Evolutionary conservation across 2,113 vertebrate genomes (phyloP).

Genomic region (Motacilla alba): DNA sequence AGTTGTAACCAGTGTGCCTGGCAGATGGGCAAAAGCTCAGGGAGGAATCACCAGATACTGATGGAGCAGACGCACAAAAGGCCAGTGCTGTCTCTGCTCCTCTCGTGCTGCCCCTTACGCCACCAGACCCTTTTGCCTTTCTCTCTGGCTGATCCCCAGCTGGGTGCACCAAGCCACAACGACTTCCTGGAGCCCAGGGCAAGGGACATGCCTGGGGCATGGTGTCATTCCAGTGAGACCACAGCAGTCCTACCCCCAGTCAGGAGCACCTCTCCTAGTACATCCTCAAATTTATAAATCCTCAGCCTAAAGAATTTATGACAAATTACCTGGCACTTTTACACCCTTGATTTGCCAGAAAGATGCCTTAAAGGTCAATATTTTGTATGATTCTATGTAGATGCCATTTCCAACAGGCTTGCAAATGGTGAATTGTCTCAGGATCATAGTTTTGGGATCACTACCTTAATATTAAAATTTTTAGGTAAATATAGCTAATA

Average conservation of each 20-base stretch:
- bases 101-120: not conserved
- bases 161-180: rapidly evolving
- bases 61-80: not conserved
- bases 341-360: not conserved
- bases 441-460: not conserved
- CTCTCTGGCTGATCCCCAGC: not conserved
- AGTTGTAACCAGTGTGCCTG: not conserved
- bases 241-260: not conserved
- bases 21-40: not conserved
- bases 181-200: rapidly evolving
- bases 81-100: not conserved
- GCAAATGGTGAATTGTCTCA: not conserved
- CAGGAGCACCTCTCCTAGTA: not conserved
- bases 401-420: not conserved
- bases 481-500: not conserved
- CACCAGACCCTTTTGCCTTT: not conserved
- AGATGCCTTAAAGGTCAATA: not conserved
- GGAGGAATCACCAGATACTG: not conserved
- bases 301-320: not conserved
- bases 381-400: not conserved
- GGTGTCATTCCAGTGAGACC: not conserved
- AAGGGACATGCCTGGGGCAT: rapidly evolving
- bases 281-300: not conserved
- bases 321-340: not conserved
- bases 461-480: not conserved